Base-by-base conservation (phyloP, 2,797 vertebrate genomes). In the Psittacula derbiana region DNA sequence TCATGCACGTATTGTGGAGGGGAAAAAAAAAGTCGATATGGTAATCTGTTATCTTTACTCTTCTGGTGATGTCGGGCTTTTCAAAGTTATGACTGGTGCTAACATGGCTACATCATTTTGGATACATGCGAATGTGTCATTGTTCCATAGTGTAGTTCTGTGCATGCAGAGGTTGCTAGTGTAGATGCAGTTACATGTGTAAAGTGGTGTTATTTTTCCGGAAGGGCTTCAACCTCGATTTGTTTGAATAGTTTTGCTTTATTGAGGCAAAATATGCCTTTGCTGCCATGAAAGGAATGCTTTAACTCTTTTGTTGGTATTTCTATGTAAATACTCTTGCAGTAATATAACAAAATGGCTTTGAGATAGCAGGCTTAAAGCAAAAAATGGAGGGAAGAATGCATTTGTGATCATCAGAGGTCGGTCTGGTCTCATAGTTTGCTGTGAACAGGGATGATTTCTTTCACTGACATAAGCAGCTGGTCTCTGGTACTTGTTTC, bases 401-500 rank as follows among this genome's bases (percentile, higher is more conserved):
- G 30, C 31, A 31, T 53, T 78, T 25, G 6, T 80, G 38, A 80
- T 33, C 66, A 44, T 65, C 3, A 2, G 31, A 38, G 30, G 14
- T 41, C 15, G 11, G 20, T 43, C 36, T 80, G 15, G 19, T 43
- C 38, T 80, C 55, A 57, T 80, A 33, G 8, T 82, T 85, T 44
- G 14, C 47, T 83, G 18, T 90, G 75, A 88, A 61, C 9, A 64
- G 65, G 24, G 31, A 72, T 46, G 21, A 16, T 40, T 78, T 41
- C 27, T 91, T 91, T 91, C 70, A 69, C n/a, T 86, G 70, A 24
- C 82, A 83, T 28, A 60, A 60, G 62, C 74, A 75, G 55, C 78
- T 89, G 78, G 38, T 76, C 20, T 46, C 5, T 43, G 47, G 25
- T 82, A 57, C 36, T 65, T n/a, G 17, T 64, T 61, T 91, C 43